Conservation (phyloP, 2,113 vertebrate species). For the Leucoraja erinaceus region DNA sequence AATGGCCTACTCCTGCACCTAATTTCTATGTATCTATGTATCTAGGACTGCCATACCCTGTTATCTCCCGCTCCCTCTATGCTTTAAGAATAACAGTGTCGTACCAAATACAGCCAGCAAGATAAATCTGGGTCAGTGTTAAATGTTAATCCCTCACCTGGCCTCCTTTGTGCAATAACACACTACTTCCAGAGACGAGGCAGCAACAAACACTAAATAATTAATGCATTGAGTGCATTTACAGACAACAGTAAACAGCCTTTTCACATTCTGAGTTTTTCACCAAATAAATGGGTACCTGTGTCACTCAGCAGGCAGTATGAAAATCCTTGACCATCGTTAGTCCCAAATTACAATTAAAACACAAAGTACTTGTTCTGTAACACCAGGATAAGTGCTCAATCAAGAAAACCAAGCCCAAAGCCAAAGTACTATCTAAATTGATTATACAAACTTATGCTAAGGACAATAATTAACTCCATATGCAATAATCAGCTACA, state of each 20-base stretch:
- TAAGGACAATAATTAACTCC: too few species aligned
- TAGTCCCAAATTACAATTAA: background rate
- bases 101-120: background rate
- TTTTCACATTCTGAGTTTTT: background rate
- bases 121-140: background rate
- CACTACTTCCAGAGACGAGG: background rate
- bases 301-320: background rate
- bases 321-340: background rate
- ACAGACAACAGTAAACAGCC: background rate
- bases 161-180: background rate
- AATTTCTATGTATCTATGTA: too few species aligned
- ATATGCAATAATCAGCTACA: too few species aligned
- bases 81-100: background rate
- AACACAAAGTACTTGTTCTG: too few species aligned
- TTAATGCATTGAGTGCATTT: constrained; percentile 7
- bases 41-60: background rate
- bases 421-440: too few species aligned
- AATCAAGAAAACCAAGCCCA: too few species aligned
- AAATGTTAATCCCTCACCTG: constrained; percentile 1
- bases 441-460: too few species aligned
- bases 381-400: too few species aligned
- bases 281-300: background rate
- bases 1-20: too few species aligned
- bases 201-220: constrained; percentile 11
- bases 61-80: background rate